These are phyloP conservation scores for Lanistes nyassanus DNA, from an alignment of 1,140 invertebrate species.

Conservation along the genomic window DNA sequence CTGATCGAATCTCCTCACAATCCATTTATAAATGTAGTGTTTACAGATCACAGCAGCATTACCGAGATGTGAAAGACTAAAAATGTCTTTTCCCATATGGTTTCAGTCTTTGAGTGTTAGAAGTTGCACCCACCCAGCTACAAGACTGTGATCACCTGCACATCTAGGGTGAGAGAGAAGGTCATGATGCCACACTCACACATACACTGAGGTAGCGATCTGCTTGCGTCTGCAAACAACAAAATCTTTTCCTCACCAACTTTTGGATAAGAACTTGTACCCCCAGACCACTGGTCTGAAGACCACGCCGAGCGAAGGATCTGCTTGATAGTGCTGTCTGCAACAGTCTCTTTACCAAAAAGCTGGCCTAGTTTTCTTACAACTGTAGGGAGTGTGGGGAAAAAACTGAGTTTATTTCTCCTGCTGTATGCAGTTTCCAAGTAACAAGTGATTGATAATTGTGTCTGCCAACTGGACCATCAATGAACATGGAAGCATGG, in stretches of 20 bases:
- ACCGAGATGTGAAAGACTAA: background rate
- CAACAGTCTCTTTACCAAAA: slow-evolving; percentile 42
- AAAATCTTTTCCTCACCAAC: slow-evolving; percentile 36
- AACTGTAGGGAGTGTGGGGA: slow-evolving; percentile 31
- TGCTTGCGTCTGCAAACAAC: too few relatives aligned
- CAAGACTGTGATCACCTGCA: background rate
- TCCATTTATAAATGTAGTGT: too few relatives aligned
- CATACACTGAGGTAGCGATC: too few relatives aligned
- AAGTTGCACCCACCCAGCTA: background rate
- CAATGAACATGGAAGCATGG: background rate
- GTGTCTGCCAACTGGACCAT: background rate
- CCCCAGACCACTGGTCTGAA: slow-evolving; percentile 36
- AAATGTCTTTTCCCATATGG: background rate
- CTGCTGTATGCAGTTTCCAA: background rate
- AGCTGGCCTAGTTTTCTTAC: slow-evolving; percentile 33
- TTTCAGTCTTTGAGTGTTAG: background rate
- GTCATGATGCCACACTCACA: too few relatives aligned
- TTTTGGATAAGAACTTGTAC: slow-evolving; percentile 40
- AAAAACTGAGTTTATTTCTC: background rate
- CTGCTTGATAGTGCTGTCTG: slow-evolving; percentile 30
- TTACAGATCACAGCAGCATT: too few relatives aligned
- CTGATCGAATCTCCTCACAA: too few relatives aligned
- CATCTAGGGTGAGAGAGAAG: background rate
- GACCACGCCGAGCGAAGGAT: slow-evolving; percentile 43
- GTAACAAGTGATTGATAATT: background rate